These are phyloP conservation scores for Rhorus exstirpatorius DNA, from an alignment of 2,888 invertebrate genomes.

Conservation along the genomic window DNA sequence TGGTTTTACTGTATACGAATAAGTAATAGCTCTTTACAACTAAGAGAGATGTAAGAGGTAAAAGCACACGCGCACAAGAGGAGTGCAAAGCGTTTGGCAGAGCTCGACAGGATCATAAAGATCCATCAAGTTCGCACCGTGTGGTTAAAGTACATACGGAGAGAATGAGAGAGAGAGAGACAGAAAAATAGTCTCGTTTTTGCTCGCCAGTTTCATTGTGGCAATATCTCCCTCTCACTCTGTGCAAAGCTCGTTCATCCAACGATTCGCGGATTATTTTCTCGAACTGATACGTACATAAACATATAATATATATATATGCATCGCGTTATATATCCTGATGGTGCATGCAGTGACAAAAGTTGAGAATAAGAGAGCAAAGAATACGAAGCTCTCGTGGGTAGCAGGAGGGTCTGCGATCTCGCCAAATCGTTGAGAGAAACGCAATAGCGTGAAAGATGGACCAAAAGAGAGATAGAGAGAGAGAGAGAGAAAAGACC, in stretches of 20 bases:
- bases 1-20: conserved; percentile 16
- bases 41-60: conserved; percentile 22
- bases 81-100: conserved; percentile 69
- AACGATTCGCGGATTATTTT: conserved; percentile 47
- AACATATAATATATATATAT: background rate
- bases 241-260: conserved; percentile 27
- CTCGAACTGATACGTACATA: background rate
- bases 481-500: conserved; percentile 4
- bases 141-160: conserved; percentile 42
- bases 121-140: conserved; percentile 74
- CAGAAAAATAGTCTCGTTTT: conserved; percentile 42
- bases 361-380: conserved; percentile 32
- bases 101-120: conserved; percentile 71
- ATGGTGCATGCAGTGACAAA: conserved; percentile 17
- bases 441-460: conserved; percentile 49
- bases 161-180: conserved; percentile 34
- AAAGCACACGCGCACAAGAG: conserved; percentile 24
- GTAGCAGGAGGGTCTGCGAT: conserved; percentile 33
- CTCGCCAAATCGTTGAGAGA: conserved; percentile 54
- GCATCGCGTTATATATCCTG: background rate
- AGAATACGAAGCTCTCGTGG: conserved; percentile 1
- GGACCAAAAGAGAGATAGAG: conserved; percentile 12
- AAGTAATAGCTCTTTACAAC: conserved; percentile 50
- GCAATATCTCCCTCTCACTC: conserved; percentile 22
- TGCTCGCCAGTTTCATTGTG: conserved; percentile 53